Conservation (phyloP, 2,888 invertebrate genomes). For the Aleiodes alternator region DNA sequence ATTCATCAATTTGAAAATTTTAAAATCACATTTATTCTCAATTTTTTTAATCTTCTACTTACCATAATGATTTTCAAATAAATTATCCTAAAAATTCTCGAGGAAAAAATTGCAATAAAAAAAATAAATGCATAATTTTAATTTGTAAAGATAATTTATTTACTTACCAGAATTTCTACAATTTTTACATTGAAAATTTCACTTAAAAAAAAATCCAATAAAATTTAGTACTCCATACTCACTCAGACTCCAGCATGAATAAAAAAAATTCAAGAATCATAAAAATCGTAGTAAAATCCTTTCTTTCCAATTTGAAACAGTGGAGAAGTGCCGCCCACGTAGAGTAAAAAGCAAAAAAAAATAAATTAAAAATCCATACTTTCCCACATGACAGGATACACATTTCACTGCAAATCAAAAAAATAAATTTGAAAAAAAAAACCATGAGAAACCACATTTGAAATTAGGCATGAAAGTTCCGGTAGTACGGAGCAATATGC, state of each 20-base stretch:
- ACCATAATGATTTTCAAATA: no score
- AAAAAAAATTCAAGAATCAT: neutral
- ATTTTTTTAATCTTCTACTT: no score
- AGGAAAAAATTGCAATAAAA: no score
- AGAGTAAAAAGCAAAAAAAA: neutral
- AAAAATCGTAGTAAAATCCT: neutral
- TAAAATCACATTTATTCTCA: no score
- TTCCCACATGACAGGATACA: slow-evolving; percentile 13
- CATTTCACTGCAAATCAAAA: slow-evolving; percentile 21
- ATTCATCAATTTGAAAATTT: no score
- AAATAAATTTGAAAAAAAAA: slow-evolving; percentile 5
- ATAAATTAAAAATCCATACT: slow-evolving; percentile 12
- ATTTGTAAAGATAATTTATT: no score
- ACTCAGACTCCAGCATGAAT: neutral
- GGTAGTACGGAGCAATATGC: slow-evolving; percentile 19
- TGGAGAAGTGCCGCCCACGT: neutral
- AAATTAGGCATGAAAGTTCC: slow-evolving; percentile 26
- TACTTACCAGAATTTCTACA: no score
- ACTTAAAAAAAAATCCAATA: no score
- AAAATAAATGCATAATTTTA: no score
- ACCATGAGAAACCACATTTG: slow-evolving; percentile 19
- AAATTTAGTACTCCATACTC: neutral
- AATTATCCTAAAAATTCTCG: no score
- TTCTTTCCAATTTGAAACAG: slow-evolving; percentile 5
- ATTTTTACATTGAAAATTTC: no score